Evolutionary conservation across 1,140 invertebrate species (phyloP).

Genomic region (Elymnias hypermnestra): DNA sequence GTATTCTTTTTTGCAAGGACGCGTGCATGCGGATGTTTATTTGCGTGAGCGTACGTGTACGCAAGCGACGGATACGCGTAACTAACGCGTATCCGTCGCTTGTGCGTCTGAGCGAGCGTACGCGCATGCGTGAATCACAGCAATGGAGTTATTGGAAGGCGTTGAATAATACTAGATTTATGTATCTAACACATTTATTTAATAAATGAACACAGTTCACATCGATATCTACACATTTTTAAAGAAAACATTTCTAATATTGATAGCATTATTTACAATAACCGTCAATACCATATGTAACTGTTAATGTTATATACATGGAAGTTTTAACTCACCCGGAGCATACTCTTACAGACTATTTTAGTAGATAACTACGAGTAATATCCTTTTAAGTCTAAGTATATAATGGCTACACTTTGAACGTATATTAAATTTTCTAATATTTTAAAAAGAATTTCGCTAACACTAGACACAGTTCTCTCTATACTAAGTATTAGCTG

Average conservation of each 20-base stretch:
- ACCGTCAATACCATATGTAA: constrained; percentile 4
- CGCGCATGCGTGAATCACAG: too few species aligned
- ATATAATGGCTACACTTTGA: too few species aligned
- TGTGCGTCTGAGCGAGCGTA: too few species aligned
- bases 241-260: constrained; percentile 26
- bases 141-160: too few species aligned
- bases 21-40: too few species aligned
- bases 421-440: too few species aligned
- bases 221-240: constrained; percentile 34
- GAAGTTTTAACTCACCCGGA: constrained; percentile 60
- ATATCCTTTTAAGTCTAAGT: not conserved
- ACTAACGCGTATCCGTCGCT: too few species aligned
- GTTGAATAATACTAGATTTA: constrained; percentile 16
- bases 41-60: too few species aligned
- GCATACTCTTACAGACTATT: constrained; percentile 22
- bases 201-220: constrained; percentile 69
- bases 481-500: not conserved
- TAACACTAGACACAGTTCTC: not conserved
- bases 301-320: constrained; percentile 16
- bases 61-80: too few species aligned
- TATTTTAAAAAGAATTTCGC: constrained; percentile 1
- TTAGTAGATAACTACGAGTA: constrained; percentile 7
- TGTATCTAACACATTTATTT: constrained; percentile 65
- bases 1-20: too few species aligned
- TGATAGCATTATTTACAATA: constrained; percentile 32